Conservation (phyloP, 2,888 invertebrate genomes). For the Margaritifera margaritifera region DNA sequence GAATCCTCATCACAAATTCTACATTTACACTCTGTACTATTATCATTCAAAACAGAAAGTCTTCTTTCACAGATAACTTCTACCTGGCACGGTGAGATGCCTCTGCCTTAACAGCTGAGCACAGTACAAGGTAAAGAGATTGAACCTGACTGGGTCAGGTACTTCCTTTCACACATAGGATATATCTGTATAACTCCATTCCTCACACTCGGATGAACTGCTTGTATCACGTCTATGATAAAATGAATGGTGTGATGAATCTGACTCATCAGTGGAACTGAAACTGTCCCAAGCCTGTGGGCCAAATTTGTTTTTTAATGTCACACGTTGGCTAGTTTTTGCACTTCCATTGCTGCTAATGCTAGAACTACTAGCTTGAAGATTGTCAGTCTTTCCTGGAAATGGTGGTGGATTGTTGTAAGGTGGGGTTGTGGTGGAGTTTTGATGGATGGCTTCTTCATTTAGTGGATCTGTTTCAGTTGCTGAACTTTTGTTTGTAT, state of each 20-base stretch:
- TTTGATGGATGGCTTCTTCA: conserved; percentile 10
- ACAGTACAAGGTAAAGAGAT: no score
- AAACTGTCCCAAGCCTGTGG: conserved; percentile 49
- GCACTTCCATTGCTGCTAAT: conserved; percentile 49
- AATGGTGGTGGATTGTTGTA: conserved; percentile 56
- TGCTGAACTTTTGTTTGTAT: conserved; percentile 25
- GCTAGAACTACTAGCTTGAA: conserved; percentile 53
- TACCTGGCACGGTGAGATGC: no score
- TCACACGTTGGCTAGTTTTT: conserved; percentile 17
- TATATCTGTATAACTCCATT: conserved; percentile 46
- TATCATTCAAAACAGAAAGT: no score
- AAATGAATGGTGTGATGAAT: conserved; percentile 43
- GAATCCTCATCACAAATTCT: no score
- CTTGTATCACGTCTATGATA: conserved; percentile 34
- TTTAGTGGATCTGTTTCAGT: conserved; percentile 10
- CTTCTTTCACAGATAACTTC: no score
- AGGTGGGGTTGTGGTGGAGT: conserved; percentile 28
- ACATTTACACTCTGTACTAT: no score
- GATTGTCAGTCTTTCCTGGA: conserved; percentile 42
- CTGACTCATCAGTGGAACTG: conserved; percentile 50
- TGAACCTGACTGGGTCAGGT: no score
- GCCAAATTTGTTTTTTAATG: conserved; percentile 29
- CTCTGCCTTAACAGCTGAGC: no score
- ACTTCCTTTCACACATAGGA: conserved; percentile 44
- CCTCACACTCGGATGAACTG: conserved; percentile 40